Evolutionary conservation across 2,888 invertebrate species (phyloP).

Genomic region (Drosophila peninsularis): DNA sequence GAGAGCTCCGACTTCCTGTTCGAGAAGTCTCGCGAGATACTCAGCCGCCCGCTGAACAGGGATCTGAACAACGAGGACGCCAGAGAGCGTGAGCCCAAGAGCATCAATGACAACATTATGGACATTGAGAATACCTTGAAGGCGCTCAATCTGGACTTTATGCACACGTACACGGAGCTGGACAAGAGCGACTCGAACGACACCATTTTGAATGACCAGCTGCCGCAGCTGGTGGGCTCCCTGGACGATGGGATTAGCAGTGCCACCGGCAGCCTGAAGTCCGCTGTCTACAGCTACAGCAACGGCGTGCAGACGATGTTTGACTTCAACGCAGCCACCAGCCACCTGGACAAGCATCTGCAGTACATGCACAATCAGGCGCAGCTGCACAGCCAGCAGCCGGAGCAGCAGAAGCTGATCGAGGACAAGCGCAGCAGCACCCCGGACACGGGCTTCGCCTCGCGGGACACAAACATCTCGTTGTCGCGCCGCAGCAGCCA

Average conservation of each 20-base stretch:
- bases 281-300: constrained; percentile 82
- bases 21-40: constrained; percentile 89
- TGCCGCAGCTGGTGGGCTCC: constrained; percentile 79
- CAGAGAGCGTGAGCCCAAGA: constrained; percentile 71
- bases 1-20: constrained; percentile 91
- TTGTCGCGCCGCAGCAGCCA: constrained; percentile 84
- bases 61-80: constrained; percentile 54
- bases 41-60: constrained; percentile 86
- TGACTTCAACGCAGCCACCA: constrained; percentile 83
- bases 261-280: constrained; percentile 82
- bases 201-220: constrained; percentile 83
- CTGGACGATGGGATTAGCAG: constrained; percentile 83
- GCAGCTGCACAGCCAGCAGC: constrained; percentile 56
- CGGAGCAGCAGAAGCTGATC: constrained; percentile 70
- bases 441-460: constrained; percentile 84
- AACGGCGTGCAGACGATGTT: constrained; percentile 82
- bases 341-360: constrained; percentile 83
- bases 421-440: constrained; percentile 84
- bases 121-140: constrained; percentile 85
- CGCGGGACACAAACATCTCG: constrained; percentile 84
- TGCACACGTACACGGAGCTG: constrained; percentile 84
- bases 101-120: constrained; percentile 84
- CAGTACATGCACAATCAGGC: constrained; percentile 81
- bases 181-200: constrained; percentile 85
- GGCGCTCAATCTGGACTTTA: constrained; percentile 84